Evolutionary conservation across 2,797 vertebrate genomes (phyloP).

Genomic region (Rallus crepitans): DNA sequence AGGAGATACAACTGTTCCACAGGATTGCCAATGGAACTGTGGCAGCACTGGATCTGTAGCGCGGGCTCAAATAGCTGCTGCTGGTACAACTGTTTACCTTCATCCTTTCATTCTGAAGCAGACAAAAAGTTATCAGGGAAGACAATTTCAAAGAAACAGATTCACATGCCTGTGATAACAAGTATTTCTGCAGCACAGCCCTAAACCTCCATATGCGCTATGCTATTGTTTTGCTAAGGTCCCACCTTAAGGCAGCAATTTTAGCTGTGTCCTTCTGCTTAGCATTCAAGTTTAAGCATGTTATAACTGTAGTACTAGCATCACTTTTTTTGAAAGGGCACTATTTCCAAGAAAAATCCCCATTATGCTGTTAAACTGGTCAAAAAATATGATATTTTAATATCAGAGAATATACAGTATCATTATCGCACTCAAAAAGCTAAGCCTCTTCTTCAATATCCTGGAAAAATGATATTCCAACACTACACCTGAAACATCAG

Average conservation of each 20-base stretch:
- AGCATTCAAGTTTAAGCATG: not conserved
- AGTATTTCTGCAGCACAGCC: not conserved
- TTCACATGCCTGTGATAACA: not conserved
- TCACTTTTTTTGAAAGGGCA: not conserved
- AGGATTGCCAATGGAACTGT: not conserved
- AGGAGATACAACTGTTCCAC: not conserved
- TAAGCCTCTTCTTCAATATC: not conserved
- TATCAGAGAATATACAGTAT: slow-evolving; percentile 11
- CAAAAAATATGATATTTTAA: slow-evolving; percentile 25
- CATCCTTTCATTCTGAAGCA: not conserved
- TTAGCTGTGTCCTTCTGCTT: not conserved
- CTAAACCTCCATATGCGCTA: not conserved
- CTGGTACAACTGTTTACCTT: not conserved
- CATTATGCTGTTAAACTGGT: not conserved
- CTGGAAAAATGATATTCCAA: not conserved
- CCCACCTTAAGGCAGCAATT: not conserved
- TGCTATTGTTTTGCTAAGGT: not conserved
- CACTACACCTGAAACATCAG: not conserved
- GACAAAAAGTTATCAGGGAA: not conserved
- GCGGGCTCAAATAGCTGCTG: not conserved
- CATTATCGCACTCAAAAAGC: not conserved
- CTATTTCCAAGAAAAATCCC: not conserved
- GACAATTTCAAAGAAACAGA: not conserved
- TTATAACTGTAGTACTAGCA: not conserved
- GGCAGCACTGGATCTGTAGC: not conserved